Conservation (phyloP, 2,888 invertebrate species). For the Oscheius sp. region DNA sequence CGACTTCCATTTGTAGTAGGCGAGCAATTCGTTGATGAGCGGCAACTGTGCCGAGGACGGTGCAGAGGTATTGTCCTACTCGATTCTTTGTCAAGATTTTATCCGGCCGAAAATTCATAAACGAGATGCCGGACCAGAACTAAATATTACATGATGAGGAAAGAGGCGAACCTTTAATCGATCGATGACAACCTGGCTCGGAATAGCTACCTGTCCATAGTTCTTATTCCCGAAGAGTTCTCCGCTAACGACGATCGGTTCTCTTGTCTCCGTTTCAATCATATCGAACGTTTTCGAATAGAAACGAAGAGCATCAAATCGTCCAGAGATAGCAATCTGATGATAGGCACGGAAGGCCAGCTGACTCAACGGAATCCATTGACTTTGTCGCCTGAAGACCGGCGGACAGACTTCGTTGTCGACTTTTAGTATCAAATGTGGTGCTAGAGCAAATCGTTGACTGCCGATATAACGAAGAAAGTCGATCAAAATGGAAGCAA, state of each 20-base stretch:
- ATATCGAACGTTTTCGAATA: not conserved
- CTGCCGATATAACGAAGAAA: conserved; percentile 31
- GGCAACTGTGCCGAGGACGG: conserved; percentile 40
- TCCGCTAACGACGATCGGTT: conserved; percentile 46
- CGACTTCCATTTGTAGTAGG: conserved; percentile 39
- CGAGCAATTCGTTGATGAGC: conserved; percentile 41
- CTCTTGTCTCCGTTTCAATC: conserved; percentile 33
- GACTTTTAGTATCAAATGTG: not conserved
- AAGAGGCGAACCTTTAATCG: conserved; percentile 34
- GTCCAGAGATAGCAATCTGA: conserved; percentile 46
- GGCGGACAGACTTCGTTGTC: conserved; percentile 1
- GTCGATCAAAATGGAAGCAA: conserved; percentile 7
- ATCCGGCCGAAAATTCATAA: conserved; percentile 37
- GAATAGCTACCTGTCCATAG: conserved; percentile 35
- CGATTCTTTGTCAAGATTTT: conserved; percentile 15
- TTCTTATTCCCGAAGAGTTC: conserved; percentile 34
- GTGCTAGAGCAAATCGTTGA: conserved; percentile 18
- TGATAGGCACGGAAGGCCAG: conserved; percentile 55
- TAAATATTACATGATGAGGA: conserved; percentile 14
- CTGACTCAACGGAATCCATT: conserved; percentile 31
- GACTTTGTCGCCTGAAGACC: not conserved
- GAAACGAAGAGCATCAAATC: conserved; percentile 45
- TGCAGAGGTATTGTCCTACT: conserved; percentile 35
- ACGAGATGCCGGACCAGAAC: conserved; percentile 44
- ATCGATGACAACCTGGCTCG: conserved; percentile 25